Conservation (phyloP, 2,113 vertebrate species). For the Rostratula benghalensis region DNA sequence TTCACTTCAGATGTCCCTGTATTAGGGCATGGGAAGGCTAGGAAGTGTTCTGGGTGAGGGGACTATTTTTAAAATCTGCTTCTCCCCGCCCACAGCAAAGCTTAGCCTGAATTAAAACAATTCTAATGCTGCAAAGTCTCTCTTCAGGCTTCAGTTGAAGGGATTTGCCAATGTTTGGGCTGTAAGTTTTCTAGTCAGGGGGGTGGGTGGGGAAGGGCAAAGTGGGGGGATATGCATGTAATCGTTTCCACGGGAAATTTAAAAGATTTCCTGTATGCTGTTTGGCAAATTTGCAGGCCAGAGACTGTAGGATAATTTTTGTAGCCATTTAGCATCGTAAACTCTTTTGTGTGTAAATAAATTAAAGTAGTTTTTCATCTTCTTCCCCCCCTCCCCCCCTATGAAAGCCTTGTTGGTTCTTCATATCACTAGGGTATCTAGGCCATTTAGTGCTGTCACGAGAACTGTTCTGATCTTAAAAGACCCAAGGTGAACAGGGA, state of each 20-base stretch:
- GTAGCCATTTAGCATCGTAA: background rate
- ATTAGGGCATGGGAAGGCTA: background rate
- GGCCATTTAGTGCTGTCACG: background rate
- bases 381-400: too few species aligned
- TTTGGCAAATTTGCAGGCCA: background rate
- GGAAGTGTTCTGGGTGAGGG: background rate
- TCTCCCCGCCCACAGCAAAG: background rate
- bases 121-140: background rate
- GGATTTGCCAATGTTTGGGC: background rate
- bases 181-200: background rate
- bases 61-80: constrained; percentile 11
- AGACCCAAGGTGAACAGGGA: background rate
- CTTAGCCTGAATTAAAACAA: constrained; percentile 1
- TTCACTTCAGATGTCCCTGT: background rate
- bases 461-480: background rate
- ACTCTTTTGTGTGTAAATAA: background rate
- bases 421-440: background rate
- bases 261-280: background rate
- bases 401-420: rapidly evolving
- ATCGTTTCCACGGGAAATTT: background rate
- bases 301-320: background rate
- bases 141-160: background rate
- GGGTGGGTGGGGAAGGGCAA: too few species aligned
- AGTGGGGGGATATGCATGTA: background rate
- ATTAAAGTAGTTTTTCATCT: background rate